Conservation (phyloP, 2,888 invertebrate species). For the Helobdella robusta region DNA sequence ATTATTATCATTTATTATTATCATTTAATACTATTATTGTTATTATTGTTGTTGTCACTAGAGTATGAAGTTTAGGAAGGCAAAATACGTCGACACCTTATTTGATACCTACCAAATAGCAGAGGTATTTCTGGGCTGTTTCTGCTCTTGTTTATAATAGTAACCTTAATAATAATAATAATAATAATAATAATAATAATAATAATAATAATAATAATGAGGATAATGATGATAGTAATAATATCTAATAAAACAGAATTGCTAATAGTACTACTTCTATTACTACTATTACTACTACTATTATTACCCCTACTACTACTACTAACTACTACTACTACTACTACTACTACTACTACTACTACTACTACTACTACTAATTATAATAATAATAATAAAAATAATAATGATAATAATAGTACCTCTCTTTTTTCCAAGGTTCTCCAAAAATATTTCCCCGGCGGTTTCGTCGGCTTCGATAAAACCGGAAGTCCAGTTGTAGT, state of each 20-base stretch:
- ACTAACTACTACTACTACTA: constrained; percentile 5
- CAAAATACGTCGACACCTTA: too few relatives aligned
- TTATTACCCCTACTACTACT: constrained; percentile 1
- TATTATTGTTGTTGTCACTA: too few relatives aligned
- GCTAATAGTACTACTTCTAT: background rate
- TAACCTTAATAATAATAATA: background rate
- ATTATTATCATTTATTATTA: too few relatives aligned
- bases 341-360: constrained; percentile 5
- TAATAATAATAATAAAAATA: background rate
- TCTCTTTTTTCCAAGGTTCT: constrained; percentile 29
- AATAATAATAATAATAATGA: background rate
- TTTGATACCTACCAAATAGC: too few relatives aligned
- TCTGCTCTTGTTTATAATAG: too few relatives aligned
- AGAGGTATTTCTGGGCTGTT: too few relatives aligned
- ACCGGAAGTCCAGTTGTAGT: constrained; percentile 46
- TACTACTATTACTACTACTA: background rate
- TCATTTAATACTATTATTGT: too few relatives aligned
- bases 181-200: background rate
- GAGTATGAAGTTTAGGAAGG: too few relatives aligned
- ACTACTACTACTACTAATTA: background rate
- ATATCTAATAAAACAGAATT: background rate
- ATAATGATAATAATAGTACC: background rate
- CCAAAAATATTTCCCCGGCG: constrained; percentile 45
- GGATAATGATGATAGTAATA: background rate
- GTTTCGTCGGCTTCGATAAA: constrained; percentile 44